Base-by-base conservation (phyloP, 2,113 vertebrate genomes). In the Protomyctophum bolini region DNA sequence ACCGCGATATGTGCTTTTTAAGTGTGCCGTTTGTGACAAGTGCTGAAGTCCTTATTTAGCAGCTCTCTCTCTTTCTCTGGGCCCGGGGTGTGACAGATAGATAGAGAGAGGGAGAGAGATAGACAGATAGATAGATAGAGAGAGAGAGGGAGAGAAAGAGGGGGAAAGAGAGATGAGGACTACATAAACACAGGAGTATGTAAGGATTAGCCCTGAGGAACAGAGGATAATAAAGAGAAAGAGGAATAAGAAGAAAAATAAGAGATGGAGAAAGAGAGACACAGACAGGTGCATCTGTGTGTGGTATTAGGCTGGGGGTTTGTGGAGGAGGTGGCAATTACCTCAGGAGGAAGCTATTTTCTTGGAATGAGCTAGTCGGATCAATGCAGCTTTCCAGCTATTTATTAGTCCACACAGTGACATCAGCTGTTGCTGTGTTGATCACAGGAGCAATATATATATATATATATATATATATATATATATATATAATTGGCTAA, bases 21-120 rank as follows among this genome's bases (percentile, higher is more conserved):
- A 95, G 93, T 92, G 86, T 95, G 92, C 94, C 21, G 21, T 21
- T 21, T 96, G 94, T 96, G 95, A 96, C 95, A 96, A 94, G 93
- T 95, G 93, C 93, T 89, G 93, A 96, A 94, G 94, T 94, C 94
- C 92, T 94, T 94, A 91, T 95, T 96, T 96, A 96, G 91, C 95
- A 95, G 95, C 92, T 21, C 21, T 21, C 21, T 21, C 21, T 21
- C 21, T 21, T 2, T 93, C 91, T 90, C 91, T 95, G 93, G 92
- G 92, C 91, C 88, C 89, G 90, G 91, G 93, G 95, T 96, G 96
- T 95, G 95, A 87, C 90, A 87, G 89, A 60, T 78, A 72, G 74
- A 91, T 66, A 49, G 73, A 84, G 59, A 14, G 63, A 63, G 65
- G 73, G 77, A 21, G 21, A 2, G 21, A 21, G 21, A 21, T 1